Evolutionary conservation across 2,888 invertebrate genomes (phyloP), one percentile per base, ranked within the genome.

Genomic region (Ypsolopha scabrella): DNA sequence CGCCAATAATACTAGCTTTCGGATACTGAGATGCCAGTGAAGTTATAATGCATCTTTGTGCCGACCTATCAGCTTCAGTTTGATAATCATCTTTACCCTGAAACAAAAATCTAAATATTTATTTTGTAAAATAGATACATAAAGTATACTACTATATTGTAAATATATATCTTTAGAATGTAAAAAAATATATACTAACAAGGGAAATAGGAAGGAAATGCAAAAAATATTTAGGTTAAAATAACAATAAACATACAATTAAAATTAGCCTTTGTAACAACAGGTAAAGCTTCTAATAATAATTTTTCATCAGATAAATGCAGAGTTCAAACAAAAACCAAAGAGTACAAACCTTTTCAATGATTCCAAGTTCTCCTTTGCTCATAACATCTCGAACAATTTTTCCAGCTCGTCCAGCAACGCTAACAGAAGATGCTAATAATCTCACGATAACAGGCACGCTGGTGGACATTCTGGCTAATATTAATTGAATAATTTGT

Each of bases 41-140:
- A 33, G 94, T 93, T 54, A 98, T 90, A 54, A 99, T 99, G 71
- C 96, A 97, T 58, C 90, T 89, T 77, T 99, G 98, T 0, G 97
- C 98, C 35, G 95, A 94, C 58, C 99, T 90, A 73, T 99, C 99
- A 6, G 99, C 99, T 86, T 98, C 97, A 6, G 99, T 99, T 88
- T 99, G 99, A 44, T 96, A 89, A 81, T 99, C 99, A 87, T 97
- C 94, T 68, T 92, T 92, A 14, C 94, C 96, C 92, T 94, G 65
- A 70, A 53, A 45, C 33, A 9, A 41, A 14, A 41, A 47, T 35
- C 6, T 47, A 46, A 52, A 47, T 11, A 48, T 24, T 10, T n/a
- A n/a, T n/a, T n/a, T n/a, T n/a, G n/a, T n/a, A n/a, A n/a, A n/a
- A n/a, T n/a, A n/a, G n/a, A n/a, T n/a, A n/a, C n/a, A n/a, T n/a